Base-by-base conservation (phyloP, 2,797 vertebrate species). In the Smutsia gigantea region DNA sequence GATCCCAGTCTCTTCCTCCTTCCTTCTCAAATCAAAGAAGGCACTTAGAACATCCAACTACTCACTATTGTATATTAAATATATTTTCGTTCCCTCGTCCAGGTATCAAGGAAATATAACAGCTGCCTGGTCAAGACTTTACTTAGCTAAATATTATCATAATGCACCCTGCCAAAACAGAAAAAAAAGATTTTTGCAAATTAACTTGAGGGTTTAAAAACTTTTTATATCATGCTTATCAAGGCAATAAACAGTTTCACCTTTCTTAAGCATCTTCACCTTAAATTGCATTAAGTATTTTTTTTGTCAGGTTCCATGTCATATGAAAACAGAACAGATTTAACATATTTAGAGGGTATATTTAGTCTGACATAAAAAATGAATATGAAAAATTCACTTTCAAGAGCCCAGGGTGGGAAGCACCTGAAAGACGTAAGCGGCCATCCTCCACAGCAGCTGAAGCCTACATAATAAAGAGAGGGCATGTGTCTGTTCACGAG, bases 191-290 rank as follows among this genome's bases (percentile, higher is more conserved):
- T 46, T 81, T 55, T 68, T 84, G 13, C 59, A 92, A 93, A 77
- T 64, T 89, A 79, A 87, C 23, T 79, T 81, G n/a, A 18, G 39
- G 17, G 27, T 85, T 46, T 94, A 94, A 90, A 96, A 89, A 8
- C 6, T 27, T 90, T 88, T 63, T 39, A 14, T n/a, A 39, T 42
- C 90, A 25, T 61, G 66, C 19, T 66, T 66, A 87, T 10, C 49
- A 59, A 81, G 46, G 21, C 15, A 90, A 86, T 61, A 90, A 71
- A 78, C 13, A 25, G 46, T 53, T 46, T 64, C 25, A 46, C 63
- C 51, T 39, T 95, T 85, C 59, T 90, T 72, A 85, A 81, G 11
- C 17, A 68, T 23, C 55, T 81, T 77, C 69, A 72, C 49, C 64
- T 92, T 8, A 92, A 93, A 83, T 29, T n/a, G 53, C 57, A 79